Base-by-base conservation (phyloP, 1,140 invertebrate genomes). In the Nephotettix cincticeps region DNA sequence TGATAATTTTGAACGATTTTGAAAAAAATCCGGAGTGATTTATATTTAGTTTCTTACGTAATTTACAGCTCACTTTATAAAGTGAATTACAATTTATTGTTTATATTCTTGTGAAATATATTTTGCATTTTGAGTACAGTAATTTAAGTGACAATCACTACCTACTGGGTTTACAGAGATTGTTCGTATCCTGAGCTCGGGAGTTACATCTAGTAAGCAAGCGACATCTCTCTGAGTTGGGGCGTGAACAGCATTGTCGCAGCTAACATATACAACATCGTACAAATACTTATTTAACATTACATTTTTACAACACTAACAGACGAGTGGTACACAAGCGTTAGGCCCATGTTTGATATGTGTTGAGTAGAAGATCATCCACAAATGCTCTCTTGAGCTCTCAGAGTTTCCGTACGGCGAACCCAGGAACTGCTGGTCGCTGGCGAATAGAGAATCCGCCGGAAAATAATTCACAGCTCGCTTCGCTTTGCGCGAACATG, bases 301-400 rank as follows among this genome's bases (percentile, higher is more conserved):
- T 61, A 61, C 56, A 61, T 61, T 61, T 61, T 61, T 61, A 61
- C 56, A 61, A 61, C 56, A 61, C 56, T 61, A 27, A 61, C 23
- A 14, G 13, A 54, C 47, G 23, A 11, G 47, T 54, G 36, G 36
- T 17, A 17, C 23, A 61, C 21, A 61, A 61, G 56, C 56, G 14
- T 61, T 61, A 61, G 56, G 56, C 56, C 56, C 28, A 61, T 61
- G 32, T 36, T 61, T 61, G 56, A 61, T 61, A 61, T 61, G 56
- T 61, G 13, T 21, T 27, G n/a, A 21, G 13, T 14, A 27, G 19
- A 6, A 21, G 47, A 14, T 6, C 23, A 23, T 21, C 9, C 23
- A 61, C 21, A 28, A 61, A 51, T 51, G 47, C 17, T 19, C 17
- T 51, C 17, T 51, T 19, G 17, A 51, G 47, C 21, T 4, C 3